Conservation (phyloP, 92 coral and sea anemone genomes). For the Siderastrea siderea region DNA sequence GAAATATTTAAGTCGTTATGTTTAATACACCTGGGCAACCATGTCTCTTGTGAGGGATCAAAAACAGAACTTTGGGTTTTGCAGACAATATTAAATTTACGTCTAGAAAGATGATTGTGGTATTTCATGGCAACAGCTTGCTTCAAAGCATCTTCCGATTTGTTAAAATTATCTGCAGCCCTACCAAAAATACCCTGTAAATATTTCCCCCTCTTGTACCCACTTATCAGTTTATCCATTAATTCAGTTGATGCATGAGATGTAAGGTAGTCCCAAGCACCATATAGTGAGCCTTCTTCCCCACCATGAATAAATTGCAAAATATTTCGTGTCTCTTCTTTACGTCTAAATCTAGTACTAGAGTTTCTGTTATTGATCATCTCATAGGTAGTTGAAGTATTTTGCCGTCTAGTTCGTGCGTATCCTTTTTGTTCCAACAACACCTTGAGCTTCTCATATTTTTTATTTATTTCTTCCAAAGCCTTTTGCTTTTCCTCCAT, state of each 20-base stretch:
- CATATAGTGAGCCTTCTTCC: too few relatives aligned
- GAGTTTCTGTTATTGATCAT: too few relatives aligned
- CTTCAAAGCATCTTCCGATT: not conserved
- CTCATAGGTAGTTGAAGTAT: constrained; percentile 15
- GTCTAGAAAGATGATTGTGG: not conserved
- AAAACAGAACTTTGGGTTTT: not conserved
- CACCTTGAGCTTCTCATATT: constrained; percentile 19
- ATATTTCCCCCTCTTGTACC: too few relatives aligned
- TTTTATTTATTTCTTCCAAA: not conserved
- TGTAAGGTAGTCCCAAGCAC: not conserved
- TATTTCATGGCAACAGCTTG: not conserved
- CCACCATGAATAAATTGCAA: too few relatives aligned
- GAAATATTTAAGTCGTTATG: not conserved
- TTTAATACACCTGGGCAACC: not conserved
- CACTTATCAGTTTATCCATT: too few relatives aligned
- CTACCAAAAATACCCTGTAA: too few relatives aligned
- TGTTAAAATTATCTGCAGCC: not conserved
- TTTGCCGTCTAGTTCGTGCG: constrained; percentile 1
- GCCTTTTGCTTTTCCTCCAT: not conserved
- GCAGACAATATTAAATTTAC: not conserved
- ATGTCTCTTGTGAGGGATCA: not conserved
- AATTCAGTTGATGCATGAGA: not conserved
- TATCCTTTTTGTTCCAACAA: constrained; percentile 13
- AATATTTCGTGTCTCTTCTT: not conserved
- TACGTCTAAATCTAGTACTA: not conserved